Evolutionary conservation across 2,797 vertebrate genomes (phyloP).

Genomic region (Echiichthys vipera): DNA sequence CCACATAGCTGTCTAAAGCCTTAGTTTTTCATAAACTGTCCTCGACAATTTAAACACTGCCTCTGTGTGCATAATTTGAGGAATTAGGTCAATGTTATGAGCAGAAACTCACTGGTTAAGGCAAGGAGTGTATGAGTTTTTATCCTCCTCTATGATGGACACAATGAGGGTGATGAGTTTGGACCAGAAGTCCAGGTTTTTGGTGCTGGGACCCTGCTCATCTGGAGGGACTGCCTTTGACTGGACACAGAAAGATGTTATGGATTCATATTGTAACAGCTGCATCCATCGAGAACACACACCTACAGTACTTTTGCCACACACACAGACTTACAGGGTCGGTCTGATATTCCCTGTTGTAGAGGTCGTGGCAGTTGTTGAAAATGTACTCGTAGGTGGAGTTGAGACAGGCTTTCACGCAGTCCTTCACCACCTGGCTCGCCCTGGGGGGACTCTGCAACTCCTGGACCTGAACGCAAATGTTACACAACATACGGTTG

Average conservation of each 20-base stretch:
- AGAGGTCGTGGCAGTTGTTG: conserved; percentile 97
- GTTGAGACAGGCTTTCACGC: conserved; percentile 97
- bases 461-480: conserved; percentile 91
- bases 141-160: conserved; percentile 98
- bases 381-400: conserved; percentile 99
- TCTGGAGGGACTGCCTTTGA: conserved; percentile 94
- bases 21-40: background rate
- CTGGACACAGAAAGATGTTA: conserved; percentile 72
- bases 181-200: conserved; percentile 98
- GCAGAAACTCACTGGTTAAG: conserved; percentile 88
- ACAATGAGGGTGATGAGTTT: conserved; percentile 98
- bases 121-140: conserved; percentile 97
- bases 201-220: conserved; percentile 94
- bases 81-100: background rate
- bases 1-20: background rate
- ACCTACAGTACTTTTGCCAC: background rate
- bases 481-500: conserved; percentile 34
- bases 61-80: background rate
- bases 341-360: conserved; percentile 94
- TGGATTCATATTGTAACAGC: background rate
- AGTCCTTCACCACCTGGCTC: conserved; percentile 96
- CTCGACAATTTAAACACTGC: background rate
- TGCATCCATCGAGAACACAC: background rate
- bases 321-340: conserved; percentile 86
- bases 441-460: conserved; percentile 96